Evolutionary conservation across 1,140 invertebrate genomes (phyloP), one percentile per base, ranked within the genome.

Genomic region (Papilio machaon): DNA sequence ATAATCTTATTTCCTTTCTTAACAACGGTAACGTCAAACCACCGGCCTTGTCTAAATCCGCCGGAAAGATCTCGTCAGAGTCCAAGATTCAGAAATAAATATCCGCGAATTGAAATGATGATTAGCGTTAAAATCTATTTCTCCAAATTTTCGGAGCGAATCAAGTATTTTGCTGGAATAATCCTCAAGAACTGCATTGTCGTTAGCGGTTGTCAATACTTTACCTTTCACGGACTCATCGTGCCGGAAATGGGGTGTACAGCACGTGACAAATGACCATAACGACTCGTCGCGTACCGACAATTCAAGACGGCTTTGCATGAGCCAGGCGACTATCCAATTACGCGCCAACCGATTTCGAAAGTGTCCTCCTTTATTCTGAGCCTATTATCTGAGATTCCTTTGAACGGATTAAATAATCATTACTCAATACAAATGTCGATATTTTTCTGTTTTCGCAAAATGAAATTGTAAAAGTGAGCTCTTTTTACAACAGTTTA

Each of bases 391-490:
- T 82, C 81, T 83, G 82, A 73, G 86, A 82, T 86, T 84, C 82
- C 82, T 81, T 80, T 90, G 89, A 92, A 87, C 88, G 84, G 86
- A 91, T 92, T 92, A 90, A 83, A 85, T 85, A 84, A 85, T 86
- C 86, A 85, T 82, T 49, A 2, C 13, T 49, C 47, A 11, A 58
- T 80, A 67, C 82, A 80, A 87, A 84, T 87, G 81, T 43, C 70
- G 83, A 83, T 87, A 82, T 85, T 83, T 15, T 35, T 17, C 15
- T 8, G 23, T 77, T 77, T 77, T 15, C 10, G 23, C 9, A 30
- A 75, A n/a, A 35, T 30, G 23, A 15, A 70, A 35, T 70, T 70
- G 5, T 30, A 23, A 64, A 11, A 30, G 13, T 30, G 3, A 10
- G 10, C 10, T 52, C 49, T 52, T 52, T 3, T 15, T 52, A 52